A percentile compares a stretch with the other conserved stretches of the same genome.
phyloP scores from a whole-genome alignment of 2,113 vertebrate genomes.

The Stictonetta naevosa region DNA sequence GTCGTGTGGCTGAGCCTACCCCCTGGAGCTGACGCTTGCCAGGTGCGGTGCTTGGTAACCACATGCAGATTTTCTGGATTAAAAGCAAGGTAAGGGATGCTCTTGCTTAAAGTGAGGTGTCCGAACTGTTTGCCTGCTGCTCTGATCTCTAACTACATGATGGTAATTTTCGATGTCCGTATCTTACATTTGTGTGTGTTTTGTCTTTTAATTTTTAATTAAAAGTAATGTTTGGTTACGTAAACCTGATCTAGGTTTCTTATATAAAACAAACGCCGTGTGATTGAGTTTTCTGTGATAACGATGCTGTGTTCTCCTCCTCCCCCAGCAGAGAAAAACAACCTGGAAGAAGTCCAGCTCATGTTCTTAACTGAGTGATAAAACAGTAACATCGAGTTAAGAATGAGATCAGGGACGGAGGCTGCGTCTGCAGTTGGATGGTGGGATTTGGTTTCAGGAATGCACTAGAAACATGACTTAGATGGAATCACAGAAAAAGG shows the following conservation, averaged over 20 bases:
- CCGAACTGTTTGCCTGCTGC: neutral
- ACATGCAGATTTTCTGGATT: neutral
- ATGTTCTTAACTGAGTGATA: neutral
- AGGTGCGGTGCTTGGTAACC: neutral
- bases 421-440: neutral
- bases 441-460: neutral
- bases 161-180: rapidly evolving
- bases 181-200: rapidly evolving
- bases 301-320: neutral
- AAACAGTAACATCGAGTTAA: neutral
- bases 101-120: neutral
- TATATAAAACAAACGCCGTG: neutral
- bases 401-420: neutral
- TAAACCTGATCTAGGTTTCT: neutral
- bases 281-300: neutral
- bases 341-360: neutral
- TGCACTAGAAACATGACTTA: neutral
- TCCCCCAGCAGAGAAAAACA: neutral
- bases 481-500: neutral
- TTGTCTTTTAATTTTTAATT: neutral
- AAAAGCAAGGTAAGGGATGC: neutral
- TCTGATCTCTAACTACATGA: neutral
- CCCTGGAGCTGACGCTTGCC: neutral
- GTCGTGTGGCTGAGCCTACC: neutral
- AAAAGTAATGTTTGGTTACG: neutral